Conservation (phyloP, 2,113 vertebrate species). For the Nipponia nippon region DNA sequence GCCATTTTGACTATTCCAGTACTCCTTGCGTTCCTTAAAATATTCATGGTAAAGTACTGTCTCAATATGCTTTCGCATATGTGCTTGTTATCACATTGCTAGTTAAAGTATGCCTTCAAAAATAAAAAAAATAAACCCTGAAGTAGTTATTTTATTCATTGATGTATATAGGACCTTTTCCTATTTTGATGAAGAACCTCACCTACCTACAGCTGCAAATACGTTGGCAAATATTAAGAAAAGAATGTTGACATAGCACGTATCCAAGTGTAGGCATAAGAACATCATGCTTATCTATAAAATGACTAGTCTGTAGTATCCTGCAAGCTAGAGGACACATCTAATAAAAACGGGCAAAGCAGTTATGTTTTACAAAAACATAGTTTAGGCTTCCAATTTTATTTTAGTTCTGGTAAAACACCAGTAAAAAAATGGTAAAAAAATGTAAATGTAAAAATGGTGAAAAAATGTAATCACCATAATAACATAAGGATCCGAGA, state of each 20-base stretch:
- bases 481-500: not conserved
- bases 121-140: not conserved
- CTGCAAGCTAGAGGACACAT: not conserved
- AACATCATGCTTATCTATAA: not conserved
- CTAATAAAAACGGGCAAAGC: not conserved
- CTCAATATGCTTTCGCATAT: not conserved
- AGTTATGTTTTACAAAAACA: not conserved
- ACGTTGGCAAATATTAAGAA: not conserved
- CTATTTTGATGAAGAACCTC: not conserved
- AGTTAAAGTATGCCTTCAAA: not conserved
- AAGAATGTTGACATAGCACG: not conserved
- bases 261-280: not conserved
- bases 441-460: no score
- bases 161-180: not conserved
- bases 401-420: not conserved
- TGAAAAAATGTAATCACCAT: not conserved
- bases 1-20: not conserved
- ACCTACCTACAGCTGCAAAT: not conserved
- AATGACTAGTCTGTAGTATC: not conserved
- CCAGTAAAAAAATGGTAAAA: no score
- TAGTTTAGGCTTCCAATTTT: not conserved
- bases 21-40: conserved; percentile 22
- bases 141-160: not conserved
- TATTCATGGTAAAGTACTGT: conserved; percentile 19
- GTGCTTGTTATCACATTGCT: conserved; percentile 35